These are phyloP conservation scores for Festucalex cinctus DNA, from an alignment of 2,113 vertebrate species.

Conservation along the genomic window DNA sequence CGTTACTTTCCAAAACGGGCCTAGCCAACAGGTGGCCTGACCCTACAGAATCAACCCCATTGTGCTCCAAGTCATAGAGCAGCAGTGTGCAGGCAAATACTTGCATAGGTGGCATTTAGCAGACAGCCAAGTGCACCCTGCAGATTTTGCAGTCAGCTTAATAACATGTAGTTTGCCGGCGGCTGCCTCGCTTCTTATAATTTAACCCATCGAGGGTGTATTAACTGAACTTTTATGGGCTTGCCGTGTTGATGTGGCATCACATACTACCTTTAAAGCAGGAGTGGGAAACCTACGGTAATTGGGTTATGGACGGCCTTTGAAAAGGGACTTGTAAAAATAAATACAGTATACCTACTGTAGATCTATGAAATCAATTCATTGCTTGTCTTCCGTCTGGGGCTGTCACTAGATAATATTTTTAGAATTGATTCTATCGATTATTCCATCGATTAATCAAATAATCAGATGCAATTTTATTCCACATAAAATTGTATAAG, in stretches of 20 bases:
- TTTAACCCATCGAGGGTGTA: not conserved
- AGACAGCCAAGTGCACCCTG: not conserved
- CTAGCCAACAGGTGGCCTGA: slow-evolving; percentile 43
- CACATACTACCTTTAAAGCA: not conserved
- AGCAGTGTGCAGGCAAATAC: not conserved
- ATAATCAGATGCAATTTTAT: too few relatives aligned
- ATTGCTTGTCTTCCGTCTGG: not conserved
- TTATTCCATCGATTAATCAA: too few relatives aligned
- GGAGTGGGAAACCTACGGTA: not conserved
- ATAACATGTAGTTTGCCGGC: not conserved
- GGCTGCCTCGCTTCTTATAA: not conserved
- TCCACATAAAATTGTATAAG: too few relatives aligned
- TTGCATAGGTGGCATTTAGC: not conserved
- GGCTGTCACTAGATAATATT: too few relatives aligned
- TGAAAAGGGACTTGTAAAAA: not conserved
- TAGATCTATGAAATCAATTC: not conserved
- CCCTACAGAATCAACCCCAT: slow-evolving; percentile 9
- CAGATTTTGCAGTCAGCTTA: not conserved
- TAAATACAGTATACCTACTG: not conserved
- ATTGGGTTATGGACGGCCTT: too few relatives aligned
- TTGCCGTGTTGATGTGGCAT: not conserved
- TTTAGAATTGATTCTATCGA: too few relatives aligned
- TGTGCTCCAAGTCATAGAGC: not conserved
- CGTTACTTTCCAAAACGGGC: slow-evolving; percentile 45
- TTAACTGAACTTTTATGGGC: not conserved